Base-by-base conservation (phyloP, 2,888 invertebrate species). In the Deladenus siricidicola region DNA sequence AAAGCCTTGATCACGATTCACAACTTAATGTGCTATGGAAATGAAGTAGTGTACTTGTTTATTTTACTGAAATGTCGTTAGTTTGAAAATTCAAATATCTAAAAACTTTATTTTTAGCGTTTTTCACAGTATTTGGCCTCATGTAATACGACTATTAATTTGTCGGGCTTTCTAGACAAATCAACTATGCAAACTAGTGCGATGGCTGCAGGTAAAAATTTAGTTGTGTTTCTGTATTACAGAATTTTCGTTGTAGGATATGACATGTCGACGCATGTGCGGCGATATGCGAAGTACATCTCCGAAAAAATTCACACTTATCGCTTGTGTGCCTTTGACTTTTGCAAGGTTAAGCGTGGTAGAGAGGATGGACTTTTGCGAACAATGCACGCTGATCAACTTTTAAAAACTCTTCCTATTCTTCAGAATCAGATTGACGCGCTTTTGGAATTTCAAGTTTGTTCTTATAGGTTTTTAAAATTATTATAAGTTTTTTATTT, bases 71-170 rank as follows among this genome's bases (percentile, higher is more conserved):
- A 21, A 45, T n/a, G n/a, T n/a, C n/a, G n/a, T n/a, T n/a, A n/a
- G n/a, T n/a, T n/a, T n/a, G 19, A 45, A 45, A 45, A 45, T 10
- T 1, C 1, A 45, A 19, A 45, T 45, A 8, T 45, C 19, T 45
- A 1, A 45, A 45, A 45, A n/a, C 10, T 19, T 45, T 3, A 49
- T 34, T 34, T 86, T 54, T 86, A 94, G 94, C 87, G 98, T 81
- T 98, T 98, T 83, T 94, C 94, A 81, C 98, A 98, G 84, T 98
- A 94, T 84, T 85, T 98, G 84, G 98, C 98, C 64, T 98, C 96
- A 76, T 96, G 93, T 85, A 98, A 96, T 85, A 93, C 94, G 81
- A 90, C 91, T 78, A 94, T 98, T 85, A 93, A 94, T 84, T 87
- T 98, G 80, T 89, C 88, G 83, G 90, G 88, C 85, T 98, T 94